A percentile compares a stretch with the other conserved stretches of the same genome.
Evolutionary conservation across 2,113 vertebrate genomes (phyloP).

Genomic region (Mastomys coucha): DNA sequence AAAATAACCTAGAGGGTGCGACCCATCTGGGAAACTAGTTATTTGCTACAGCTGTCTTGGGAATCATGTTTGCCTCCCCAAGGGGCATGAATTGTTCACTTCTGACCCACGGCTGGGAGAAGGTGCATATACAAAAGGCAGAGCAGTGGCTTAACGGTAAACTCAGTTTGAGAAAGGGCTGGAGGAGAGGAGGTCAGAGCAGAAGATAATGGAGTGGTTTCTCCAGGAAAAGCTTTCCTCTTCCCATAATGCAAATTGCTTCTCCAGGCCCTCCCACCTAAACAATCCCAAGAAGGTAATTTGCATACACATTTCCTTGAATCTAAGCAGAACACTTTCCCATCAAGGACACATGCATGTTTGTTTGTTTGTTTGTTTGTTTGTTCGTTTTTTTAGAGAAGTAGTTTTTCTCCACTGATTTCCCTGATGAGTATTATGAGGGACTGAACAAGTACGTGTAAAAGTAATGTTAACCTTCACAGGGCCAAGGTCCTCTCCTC

Average conservation of each 20-base stretch:
- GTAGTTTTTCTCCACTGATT: slow-evolving; percentile 20
- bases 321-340: not conserved
- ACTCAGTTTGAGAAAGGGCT: slow-evolving; percentile 44
- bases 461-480: not conserved
- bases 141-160: slow-evolving; percentile 19
- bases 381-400: not conserved
- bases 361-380: not conserved
- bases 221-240: not conserved
- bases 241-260: not conserved
- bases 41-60: slow-evolving; percentile 51
- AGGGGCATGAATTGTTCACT: slow-evolving; percentile 73
- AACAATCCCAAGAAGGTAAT: not conserved
- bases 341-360: not conserved
- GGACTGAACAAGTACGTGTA: not conserved
- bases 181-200: slow-evolving; percentile 29
- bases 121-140: slow-evolving; percentile 55
- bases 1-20: slow-evolving; percentile 43
- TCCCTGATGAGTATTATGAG: not conserved
- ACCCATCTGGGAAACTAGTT: slow-evolving; percentile 39
- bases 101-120: slow-evolving; percentile 71
- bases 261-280: not conserved
- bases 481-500: too few species aligned
- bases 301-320: not conserved
- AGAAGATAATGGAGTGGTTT: not conserved
- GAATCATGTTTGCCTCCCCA: slow-evolving; percentile 70